These are phyloP conservation scores for Bostrychus sinensis DNA, from an alignment of 2,113 vertebrate genomes.

Conservation along the genomic window DNA sequence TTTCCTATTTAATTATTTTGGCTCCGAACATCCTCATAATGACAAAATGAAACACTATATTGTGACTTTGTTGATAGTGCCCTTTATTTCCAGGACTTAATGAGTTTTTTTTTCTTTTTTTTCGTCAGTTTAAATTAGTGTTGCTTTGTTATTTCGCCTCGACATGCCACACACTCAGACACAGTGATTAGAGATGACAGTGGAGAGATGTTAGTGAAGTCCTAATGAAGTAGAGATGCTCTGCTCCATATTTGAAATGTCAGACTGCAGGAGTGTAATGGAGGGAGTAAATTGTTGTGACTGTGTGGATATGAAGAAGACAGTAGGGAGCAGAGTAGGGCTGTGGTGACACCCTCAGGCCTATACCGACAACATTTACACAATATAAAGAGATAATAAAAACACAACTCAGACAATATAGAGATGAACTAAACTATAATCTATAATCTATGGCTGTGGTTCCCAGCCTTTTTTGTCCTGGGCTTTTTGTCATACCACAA, in stretches of 20 bases:
- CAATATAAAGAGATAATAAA: no score
- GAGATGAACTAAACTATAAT: no score
- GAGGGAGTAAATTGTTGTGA: conserved; percentile 22
- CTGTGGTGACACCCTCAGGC: conserved; percentile 57
- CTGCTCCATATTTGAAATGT: conserved; percentile 46
- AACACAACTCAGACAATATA: no score
- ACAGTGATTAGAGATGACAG: conserved; percentile 35
- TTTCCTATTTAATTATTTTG: neutral
- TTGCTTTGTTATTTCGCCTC: conserved; percentile 27
- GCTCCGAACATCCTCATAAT: conserved; percentile 1
- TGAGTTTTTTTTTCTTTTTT: conserved; percentile 36
- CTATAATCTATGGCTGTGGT: no score
- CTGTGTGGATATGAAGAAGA: neutral
- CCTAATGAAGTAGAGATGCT: conserved; percentile 48
- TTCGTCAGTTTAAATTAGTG: conserved; percentile 20
- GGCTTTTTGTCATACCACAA: no score
- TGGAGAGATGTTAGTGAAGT: conserved; percentile 22
- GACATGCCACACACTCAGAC: conserved; percentile 9
- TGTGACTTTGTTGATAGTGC: conserved; percentile 8
- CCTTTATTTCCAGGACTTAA: conserved; percentile 10
- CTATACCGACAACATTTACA: conserved; percentile 1
- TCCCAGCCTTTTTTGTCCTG: no score
- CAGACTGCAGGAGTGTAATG: conserved; percentile 29
- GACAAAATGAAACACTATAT: neutral
- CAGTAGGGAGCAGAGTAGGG: conserved; percentile 19